Percentiles rank a stretch among this genome's conserved stretches.
Evolutionary conservation across 2,888 invertebrate genomes (phyloP).

Genomic region (Microctonus brassicae): DNA sequence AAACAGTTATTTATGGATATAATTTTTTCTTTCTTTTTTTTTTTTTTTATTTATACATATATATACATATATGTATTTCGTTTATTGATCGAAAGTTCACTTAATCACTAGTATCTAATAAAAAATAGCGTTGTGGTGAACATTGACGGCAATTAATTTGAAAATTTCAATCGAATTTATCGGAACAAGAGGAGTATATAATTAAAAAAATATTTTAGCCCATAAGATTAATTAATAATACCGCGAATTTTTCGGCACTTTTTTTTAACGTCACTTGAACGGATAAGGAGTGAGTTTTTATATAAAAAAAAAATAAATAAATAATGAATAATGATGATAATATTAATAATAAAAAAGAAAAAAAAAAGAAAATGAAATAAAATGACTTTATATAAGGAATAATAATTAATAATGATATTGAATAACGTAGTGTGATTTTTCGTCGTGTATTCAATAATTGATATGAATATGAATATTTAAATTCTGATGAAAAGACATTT

Average conservation of each 20-base stretch:
- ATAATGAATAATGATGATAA: conserved; percentile 24
- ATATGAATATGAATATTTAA: no score
- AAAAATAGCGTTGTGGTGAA: neutral
- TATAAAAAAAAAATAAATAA: conserved; percentile 18
- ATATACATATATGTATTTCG: no score
- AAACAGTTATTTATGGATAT: no score
- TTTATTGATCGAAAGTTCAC: neutral
- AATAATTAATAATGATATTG: neutral
- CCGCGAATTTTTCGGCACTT: neutral
- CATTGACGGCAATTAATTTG: neutral
- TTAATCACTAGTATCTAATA: neutral
- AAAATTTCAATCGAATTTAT: conserved; percentile 26
- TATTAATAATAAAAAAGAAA: conserved; percentile 7
- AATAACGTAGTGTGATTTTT: no score
- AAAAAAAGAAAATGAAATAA: neutral
- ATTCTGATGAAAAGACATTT: no score
- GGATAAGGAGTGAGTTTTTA: conserved; percentile 1
- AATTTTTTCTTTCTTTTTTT: no score
- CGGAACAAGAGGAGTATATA: neutral
- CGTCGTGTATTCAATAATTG: no score
- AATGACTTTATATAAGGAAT: neutral
- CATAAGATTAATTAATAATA: neutral
- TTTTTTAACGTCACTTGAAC: neutral
- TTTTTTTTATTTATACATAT: neutral
- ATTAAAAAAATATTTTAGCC: neutral